Conservation (phyloP, 2,888 invertebrate genomes). For the Netelia melanura region DNA sequence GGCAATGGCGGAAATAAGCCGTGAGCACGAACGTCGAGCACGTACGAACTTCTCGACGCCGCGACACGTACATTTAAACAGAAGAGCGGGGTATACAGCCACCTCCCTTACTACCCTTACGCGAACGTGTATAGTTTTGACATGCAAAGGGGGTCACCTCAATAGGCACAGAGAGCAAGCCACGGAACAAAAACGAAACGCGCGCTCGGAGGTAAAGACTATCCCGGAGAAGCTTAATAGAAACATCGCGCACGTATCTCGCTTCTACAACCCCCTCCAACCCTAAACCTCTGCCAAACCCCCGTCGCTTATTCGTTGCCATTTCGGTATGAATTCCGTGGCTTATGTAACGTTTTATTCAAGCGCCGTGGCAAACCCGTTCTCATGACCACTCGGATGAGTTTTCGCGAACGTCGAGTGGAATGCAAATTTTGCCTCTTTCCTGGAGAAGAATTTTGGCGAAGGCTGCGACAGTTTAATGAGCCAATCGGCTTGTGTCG, state of each 20-base stretch:
- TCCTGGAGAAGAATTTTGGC: neutral
- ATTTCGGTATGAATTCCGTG: slow-evolving; percentile 61
- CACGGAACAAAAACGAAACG: slow-evolving; percentile 30
- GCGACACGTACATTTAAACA: slow-evolving; percentile 26
- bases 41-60: slow-evolving; percentile 47
- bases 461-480: slow-evolving; percentile 26
- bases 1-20: slow-evolving; percentile 1
- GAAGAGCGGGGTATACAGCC: slow-evolving; percentile 1
- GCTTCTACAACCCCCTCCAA: slow-evolving; percentile 31
- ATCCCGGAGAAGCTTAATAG: slow-evolving; percentile 48
- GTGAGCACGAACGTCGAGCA: slow-evolving; percentile 42
- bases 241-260: slow-evolving; percentile 66
- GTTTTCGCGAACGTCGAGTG: slow-evolving; percentile 53
- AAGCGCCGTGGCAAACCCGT: slow-evolving; percentile 20
- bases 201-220: slow-evolving; percentile 13
- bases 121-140: slow-evolving; percentile 11
- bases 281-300: slow-evolving; percentile 1
- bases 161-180: slow-evolving; percentile 5
- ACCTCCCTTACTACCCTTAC: neutral
- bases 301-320: neutral
- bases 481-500: slow-evolving; percentile 33
- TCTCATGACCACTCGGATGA: slow-evolving; percentile 42
- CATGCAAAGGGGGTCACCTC: slow-evolving; percentile 18
- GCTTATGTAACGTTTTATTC: slow-evolving; percentile 34
- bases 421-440: slow-evolving; percentile 48